A percentile compares a stretch with the other conserved stretches of the same genome.
phyloP scores from a whole-genome alignment of 2,797 vertebrate genomes.

The Dromococcyx pavoninus region DNA sequence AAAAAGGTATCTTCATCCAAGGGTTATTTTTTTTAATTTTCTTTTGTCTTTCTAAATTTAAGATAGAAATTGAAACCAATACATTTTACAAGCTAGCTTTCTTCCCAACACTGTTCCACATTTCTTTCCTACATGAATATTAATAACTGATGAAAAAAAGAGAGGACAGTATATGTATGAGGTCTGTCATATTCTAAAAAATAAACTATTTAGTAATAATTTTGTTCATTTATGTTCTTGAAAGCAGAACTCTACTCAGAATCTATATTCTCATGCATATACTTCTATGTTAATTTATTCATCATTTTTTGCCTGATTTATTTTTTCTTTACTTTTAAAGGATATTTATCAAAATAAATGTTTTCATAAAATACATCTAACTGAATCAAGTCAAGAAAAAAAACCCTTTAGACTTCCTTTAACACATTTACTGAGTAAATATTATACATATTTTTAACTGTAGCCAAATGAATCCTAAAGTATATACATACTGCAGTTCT shows the following conservation, averaged over 20 bases:
- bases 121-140: background rate
- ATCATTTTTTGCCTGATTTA: background rate
- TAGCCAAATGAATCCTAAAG: background rate
- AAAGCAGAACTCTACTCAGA: background rate
- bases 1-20: background rate
- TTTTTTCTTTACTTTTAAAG: background rate
- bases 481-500: no score
- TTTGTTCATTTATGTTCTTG: background rate
- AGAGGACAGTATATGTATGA: background rate
- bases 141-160: background rate
- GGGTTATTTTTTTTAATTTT: background rate
- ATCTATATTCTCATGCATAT: background rate
- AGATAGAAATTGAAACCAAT: background rate
- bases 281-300: background rate
- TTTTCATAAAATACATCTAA: background rate
- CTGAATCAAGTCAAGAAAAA: background rate
- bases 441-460: background rate
- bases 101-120: background rate
- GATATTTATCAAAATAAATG: background rate
- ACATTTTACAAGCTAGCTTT: background rate
- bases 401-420: fast-evolving
- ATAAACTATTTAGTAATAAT: background rate
- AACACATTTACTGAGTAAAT: background rate
- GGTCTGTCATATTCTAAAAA: background rate
- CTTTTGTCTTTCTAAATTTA: background rate